Evolutionary conservation across 2,888 invertebrate genomes (phyloP), one percentile per base, ranked within the genome.

Genomic region (Agonopterix heracliana): DNA sequence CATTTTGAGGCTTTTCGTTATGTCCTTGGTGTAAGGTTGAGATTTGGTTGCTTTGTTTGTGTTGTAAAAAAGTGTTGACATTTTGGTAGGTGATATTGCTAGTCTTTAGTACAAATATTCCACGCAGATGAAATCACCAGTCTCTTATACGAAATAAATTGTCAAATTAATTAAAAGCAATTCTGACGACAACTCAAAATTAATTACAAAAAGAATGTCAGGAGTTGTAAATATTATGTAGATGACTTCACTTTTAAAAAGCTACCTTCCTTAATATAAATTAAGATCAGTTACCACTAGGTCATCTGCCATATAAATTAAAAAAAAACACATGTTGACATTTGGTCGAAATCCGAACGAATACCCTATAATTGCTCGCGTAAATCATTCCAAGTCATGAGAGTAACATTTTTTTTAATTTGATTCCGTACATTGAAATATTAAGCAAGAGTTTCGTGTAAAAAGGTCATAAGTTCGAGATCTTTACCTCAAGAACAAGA

Each of bases 401-500:
- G 46, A 44, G 43, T 45, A 46, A 46, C 48, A 46, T 41, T 53
- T 26, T 26, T 26, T 26, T 52, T 52, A 54, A 54, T 53, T 53
- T 48, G 49, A 35, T 50, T 41, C 49, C 26, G 43, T 53, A 55
- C 53, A 41, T 51, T 52, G 53, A 57, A 41, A 51, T 54, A 57
- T 55, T 53, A 52, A 48, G 48, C 52, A 52, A 54, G 44, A 11
- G 3, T 46, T 41, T 40, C 34, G 4, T 38, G 4, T 38, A 38
- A 26, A 26, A 26, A 26, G 26, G 26, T 26, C 26, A 26, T 1
- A 1, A 7, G 26, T 7, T 26, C 26, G 5, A 26, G 26, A 26
- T 26, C 5, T 26, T 26, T 26, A 26, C 3, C 5, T 26, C 26
- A 26, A 26, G 26, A 3, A 17, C 17, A 17, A 17, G 2, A 17